Evolutionary conservation across 2,113 vertebrate species (phyloP).

Genomic region (Laticauda colubrina): DNA sequence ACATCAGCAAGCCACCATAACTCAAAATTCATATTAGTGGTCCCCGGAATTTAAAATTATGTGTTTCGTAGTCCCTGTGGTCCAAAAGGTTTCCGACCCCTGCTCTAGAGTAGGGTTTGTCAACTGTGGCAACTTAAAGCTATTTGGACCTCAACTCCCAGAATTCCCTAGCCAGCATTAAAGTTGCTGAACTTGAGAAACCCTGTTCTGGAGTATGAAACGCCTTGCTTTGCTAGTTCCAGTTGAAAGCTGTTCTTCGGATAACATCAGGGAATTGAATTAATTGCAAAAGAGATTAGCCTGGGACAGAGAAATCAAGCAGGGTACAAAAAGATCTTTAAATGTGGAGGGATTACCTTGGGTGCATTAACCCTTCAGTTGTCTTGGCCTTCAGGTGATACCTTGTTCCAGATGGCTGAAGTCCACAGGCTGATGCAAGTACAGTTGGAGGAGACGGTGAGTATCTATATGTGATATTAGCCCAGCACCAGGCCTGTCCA

Average conservation of each 20-base stretch:
- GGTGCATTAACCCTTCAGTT: constrained; percentile 3
- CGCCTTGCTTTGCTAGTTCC: background rate
- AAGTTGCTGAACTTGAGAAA: background rate
- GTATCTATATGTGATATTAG: constrained; percentile 26
- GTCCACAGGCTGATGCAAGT: constrained; percentile 85
- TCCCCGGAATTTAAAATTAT: no score
- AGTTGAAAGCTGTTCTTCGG: background rate
- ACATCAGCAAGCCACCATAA: no score
- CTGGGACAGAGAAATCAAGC: background rate
- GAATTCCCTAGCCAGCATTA: background rate
- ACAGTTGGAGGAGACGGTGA: constrained; percentile 82
- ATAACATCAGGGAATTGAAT: background rate
- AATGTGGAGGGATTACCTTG: background rate
- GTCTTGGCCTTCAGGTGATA: constrained; percentile 71
- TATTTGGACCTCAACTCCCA: background rate
- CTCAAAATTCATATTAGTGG: no score
- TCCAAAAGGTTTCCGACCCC: no score
- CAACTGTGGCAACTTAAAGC: background rate
- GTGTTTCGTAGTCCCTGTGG: no score
- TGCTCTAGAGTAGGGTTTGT: background rate
- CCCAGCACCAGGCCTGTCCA: background rate
- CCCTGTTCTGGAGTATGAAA: background rate
- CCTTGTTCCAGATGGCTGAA: constrained; percentile 85
- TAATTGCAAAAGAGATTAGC: constrained; percentile 22
- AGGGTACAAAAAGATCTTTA: background rate